Evolutionary conservation across 2,888 invertebrate species (phyloP).

Genomic region (Anarsia innoxiella): DNA sequence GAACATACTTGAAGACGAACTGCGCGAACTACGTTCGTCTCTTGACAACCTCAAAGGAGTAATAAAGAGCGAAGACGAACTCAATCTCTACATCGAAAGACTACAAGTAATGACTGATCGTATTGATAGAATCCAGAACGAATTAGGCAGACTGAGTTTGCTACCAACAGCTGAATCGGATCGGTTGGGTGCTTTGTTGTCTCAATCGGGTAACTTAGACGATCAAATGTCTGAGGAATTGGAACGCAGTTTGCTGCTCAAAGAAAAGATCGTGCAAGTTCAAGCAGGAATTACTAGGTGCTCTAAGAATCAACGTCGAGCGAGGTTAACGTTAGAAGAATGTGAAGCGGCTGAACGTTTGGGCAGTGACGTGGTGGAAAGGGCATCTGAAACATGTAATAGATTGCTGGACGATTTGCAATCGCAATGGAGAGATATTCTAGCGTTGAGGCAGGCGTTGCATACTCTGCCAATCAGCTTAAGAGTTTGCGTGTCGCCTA

Average conservation of each 20-base stretch:
- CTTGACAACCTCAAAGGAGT: slow-evolving; percentile 84
- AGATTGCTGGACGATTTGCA: slow-evolving; percentile 81
- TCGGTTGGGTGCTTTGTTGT: slow-evolving; percentile 81
- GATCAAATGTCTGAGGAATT: slow-evolving; percentile 84
- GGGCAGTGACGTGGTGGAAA: slow-evolving; percentile 85
- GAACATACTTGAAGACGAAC: slow-evolving; percentile 82
- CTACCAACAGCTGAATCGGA: slow-evolving; percentile 85
- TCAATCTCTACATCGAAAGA: slow-evolving; percentile 86
- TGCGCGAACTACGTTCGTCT: slow-evolving; percentile 81
- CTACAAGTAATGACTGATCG: slow-evolving; percentile 84
- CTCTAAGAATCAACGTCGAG: slow-evolving; percentile 79
- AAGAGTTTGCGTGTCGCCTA: slow-evolving; percentile 84
- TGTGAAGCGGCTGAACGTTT: slow-evolving; percentile 83
- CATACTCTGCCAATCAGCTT: slow-evolving; percentile 86
- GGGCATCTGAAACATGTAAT: slow-evolving; percentile 83
- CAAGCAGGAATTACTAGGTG: slow-evolving; percentile 82
- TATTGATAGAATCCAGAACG: slow-evolving; percentile 86
- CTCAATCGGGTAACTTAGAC: slow-evolving; percentile 82
- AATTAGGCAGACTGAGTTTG: slow-evolving; percentile 83
- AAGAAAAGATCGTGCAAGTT: slow-evolving; percentile 83
- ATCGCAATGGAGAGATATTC: slow-evolving; percentile 85
- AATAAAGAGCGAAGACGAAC: slow-evolving; percentile 88
- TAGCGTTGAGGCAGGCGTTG: slow-evolving; percentile 82
- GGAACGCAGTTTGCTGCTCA: slow-evolving; percentile 82
- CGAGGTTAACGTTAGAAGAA: slow-evolving; percentile 79